A percentile compares a stretch with the other conserved stretches of the same genome.
Evolutionary conservation across 2,797 vertebrate genomes (phyloP).

Genomic region (Heliangelus exortis): DNA sequence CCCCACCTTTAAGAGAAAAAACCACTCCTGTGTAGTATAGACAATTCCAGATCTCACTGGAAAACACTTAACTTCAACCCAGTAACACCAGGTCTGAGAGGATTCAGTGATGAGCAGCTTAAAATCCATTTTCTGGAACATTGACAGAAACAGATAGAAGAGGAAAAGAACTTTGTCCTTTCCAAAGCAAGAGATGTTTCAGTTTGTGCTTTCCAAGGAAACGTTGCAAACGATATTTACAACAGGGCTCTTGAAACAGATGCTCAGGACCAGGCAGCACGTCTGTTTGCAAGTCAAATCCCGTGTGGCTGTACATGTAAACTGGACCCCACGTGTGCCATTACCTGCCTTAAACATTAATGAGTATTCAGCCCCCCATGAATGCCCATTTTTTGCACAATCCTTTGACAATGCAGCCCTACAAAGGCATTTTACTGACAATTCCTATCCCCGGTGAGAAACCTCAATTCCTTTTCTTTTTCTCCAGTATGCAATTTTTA

Average conservation of each 20-base stretch:
- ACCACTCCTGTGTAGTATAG: neutral
- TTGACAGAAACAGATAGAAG: neutral
- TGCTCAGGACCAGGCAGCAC: neutral
- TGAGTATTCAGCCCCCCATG: neutral
- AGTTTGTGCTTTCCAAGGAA: constrained; percentile 37
- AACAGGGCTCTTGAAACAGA: neutral
- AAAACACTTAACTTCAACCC: neutral
- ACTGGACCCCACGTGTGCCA: neutral
- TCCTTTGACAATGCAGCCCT: neutral
- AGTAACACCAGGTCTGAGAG: neutral
- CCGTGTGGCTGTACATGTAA: neutral
- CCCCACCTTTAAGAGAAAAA: neutral
- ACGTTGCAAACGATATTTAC: neutral
- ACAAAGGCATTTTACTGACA: neutral
- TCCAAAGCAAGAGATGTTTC: neutral
- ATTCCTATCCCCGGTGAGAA: neutral
- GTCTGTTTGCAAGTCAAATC: constrained; percentile 26
- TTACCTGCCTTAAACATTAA: neutral
- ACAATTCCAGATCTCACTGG: neutral
- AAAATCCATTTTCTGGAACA: neutral
- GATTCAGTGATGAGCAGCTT: neutral
- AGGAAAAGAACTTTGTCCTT: neutral
- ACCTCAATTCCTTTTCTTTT: neutral
- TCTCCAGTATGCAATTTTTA: neutral
- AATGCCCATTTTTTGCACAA: neutral